Evolutionary conservation across 2,797 vertebrate genomes (phyloP).

Genomic region (Malacoctenus gilli): DNA sequence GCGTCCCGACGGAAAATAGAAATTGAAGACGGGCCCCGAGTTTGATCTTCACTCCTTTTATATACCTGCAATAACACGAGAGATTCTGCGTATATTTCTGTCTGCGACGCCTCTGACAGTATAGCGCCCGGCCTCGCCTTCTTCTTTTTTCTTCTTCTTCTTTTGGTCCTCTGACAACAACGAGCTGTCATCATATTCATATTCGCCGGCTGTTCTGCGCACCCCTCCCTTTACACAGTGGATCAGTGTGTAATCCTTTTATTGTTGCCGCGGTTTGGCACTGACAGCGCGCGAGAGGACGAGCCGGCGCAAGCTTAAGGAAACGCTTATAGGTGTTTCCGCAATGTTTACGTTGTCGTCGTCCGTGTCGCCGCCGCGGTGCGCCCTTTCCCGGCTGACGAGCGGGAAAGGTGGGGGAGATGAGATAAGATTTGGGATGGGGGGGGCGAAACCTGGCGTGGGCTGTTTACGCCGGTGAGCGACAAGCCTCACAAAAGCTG

Average conservation of each 20-base stretch:
- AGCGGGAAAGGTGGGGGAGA: conserved; percentile 10
- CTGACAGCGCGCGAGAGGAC: conserved; percentile 50
- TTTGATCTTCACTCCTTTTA: conserved; percentile 5
- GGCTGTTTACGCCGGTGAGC: conserved; percentile 10
- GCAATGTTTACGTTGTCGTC: conserved; percentile 16
- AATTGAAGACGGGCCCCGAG: background rate
- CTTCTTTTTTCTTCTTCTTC: conserved; percentile 6
- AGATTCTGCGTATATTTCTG: conserved; percentile 33
- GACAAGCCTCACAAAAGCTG: background rate
- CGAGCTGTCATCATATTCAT: conserved; percentile 62
- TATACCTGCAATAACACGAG: conserved; percentile 24
- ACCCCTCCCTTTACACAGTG: conserved; percentile 59
- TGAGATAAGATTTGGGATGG: conserved; percentile 15
- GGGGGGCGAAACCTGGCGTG: conserved; percentile 16
- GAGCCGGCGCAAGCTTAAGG: conserved; percentile 46
- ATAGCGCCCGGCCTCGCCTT: conserved; percentile 36
- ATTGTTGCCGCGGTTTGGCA: conserved; percentile 53
- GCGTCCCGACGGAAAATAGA: too few relatives aligned
- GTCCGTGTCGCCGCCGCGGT: conserved; percentile 29
- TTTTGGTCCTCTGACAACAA: conserved; percentile 50
- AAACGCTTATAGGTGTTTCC: conserved; percentile 37
- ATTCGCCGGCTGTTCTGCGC: conserved; percentile 59
- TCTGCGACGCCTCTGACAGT: conserved; percentile 40
- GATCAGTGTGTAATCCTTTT: conserved; percentile 67
- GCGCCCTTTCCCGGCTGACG: conserved; percentile 18